Evolutionary conservation across 2,113 vertebrate species (phyloP).

Genomic region (Phoxinus phoxinus): DNA sequence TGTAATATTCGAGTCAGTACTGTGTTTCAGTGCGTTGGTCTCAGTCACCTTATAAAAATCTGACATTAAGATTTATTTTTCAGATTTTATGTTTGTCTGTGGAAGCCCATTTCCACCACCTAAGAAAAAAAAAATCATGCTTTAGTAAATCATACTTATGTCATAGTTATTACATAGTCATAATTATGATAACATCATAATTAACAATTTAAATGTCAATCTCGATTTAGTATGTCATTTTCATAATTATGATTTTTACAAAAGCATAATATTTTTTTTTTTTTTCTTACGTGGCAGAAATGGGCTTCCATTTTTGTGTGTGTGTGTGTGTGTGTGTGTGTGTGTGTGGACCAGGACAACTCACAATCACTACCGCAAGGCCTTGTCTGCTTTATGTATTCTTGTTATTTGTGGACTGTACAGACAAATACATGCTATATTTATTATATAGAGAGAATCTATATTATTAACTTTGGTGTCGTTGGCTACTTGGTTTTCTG

Average conservation of each 20-base stretch:
- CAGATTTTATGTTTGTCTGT: background rate
- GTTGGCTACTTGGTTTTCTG: conserved; percentile 54
- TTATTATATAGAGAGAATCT: conserved; percentile 62
- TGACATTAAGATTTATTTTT: background rate
- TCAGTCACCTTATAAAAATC: conserved; percentile 5
- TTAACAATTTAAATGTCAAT: too few relatives aligned
- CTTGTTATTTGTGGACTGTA: conserved; percentile 67
- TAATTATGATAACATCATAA: too few relatives aligned
- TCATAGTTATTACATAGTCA: too few relatives aligned
- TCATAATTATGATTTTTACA: too few relatives aligned
- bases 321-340: background rate
- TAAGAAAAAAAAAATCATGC: too few relatives aligned
- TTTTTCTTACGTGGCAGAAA: too few relatives aligned
- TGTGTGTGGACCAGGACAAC: background rate
- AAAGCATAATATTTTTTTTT: too few relatives aligned
- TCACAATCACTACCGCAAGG: conserved; percentile 32
- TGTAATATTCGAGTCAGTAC: conserved; percentile 18
- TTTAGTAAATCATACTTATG: too few relatives aligned
- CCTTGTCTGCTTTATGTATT: conserved; percentile 67
- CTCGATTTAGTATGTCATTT: too few relatives aligned
- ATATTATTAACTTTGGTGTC: conserved; percentile 65
- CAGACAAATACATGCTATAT: conserved; percentile 65
- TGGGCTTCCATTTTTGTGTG: background rate
- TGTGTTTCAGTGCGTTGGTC: conserved; percentile 18
- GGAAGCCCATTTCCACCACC: too few relatives aligned